phyloP scores from a whole-genome alignment of 2,113 vertebrate genomes.

The human region GRCh38 chr2:59022501-59023000 shows the following conservation, averaged over 20 bases:
- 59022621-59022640: background rate
- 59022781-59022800: background rate
- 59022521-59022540: slow-evolving; percentile 51
- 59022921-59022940: background rate
- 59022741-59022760: background rate
- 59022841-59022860: background rate
- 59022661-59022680: background rate
- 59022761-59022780: background rate
- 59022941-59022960: background rate
- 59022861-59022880: background rate
- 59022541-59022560: background rate
- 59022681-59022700: background rate
- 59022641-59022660: background rate
- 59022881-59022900: background rate
- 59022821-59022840: background rate
- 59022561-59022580: background rate
- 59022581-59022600: background rate
- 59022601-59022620: background rate
- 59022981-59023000: background rate
- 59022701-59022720: slow-evolving; percentile 15
- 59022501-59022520: slow-evolving; percentile 40
- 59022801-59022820: background rate
- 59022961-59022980: background rate
- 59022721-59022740: background rate
- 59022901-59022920: background rate